These are phyloP conservation scores for Melanchra persicariae DNA, from an alignment of 2,888 invertebrate species.

Conservation along the genomic window DNA sequence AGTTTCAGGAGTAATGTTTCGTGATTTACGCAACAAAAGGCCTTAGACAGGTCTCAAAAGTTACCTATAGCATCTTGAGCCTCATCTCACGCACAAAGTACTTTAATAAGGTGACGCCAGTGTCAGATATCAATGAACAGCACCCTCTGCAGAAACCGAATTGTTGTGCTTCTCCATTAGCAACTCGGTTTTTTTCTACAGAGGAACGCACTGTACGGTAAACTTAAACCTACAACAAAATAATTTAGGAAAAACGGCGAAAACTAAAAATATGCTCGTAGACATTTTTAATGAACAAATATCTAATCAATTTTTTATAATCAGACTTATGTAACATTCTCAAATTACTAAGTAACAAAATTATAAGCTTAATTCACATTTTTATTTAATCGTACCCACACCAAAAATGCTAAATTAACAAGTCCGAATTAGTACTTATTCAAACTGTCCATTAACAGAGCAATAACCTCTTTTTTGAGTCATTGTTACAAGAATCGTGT, in stretches of 20 bases:
- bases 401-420: constrained; percentile 27
- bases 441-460: constrained; percentile 44
- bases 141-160: neutral
- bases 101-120: neutral
- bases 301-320: neutral
- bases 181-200: too few relatives aligned
- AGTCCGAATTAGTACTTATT: constrained; percentile 30
- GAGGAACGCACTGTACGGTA: too few relatives aligned
- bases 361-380: constrained; percentile 7
- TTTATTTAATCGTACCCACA: constrained; percentile 6
- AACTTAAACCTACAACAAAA: neutral
- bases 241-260: neutral
- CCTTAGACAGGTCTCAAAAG: neutral
- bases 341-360: constrained; percentile 12
- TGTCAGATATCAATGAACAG: too few relatives aligned
- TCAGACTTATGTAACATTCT: neutral
- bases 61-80: neutral
- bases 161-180: too few relatives aligned
- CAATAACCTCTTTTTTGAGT: constrained; percentile 52
- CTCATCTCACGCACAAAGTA: neutral
- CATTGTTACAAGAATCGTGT: constrained; percentile 54
- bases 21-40: neutral
- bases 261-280: neutral
- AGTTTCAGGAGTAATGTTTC: neutral
- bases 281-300: neutral